These are phyloP conservation scores for Pterostichus madidus DNA, from an alignment of 2,888 invertebrate genomes.

Conservation along the genomic window DNA sequence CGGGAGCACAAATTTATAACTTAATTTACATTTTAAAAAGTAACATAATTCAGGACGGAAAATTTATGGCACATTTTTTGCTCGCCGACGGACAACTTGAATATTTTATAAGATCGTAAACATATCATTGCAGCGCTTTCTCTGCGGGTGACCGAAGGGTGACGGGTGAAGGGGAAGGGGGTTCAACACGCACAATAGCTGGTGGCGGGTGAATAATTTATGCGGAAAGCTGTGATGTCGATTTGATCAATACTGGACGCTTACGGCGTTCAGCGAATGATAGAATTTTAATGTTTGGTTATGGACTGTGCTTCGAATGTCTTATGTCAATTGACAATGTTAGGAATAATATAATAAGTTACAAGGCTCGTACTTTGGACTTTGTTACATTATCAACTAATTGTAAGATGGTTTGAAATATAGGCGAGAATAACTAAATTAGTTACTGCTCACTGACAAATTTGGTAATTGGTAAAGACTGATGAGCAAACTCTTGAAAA, in stretches of 20 bases:
- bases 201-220: conserved; percentile 52
- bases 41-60: conserved; percentile 39
- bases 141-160: neutral
- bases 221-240: conserved; percentile 39
- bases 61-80: conserved; percentile 50
- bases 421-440: too few relatives aligned
- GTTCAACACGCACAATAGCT: neutral
- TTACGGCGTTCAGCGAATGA: neutral
- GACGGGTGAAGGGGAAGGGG: neutral
- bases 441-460: too few relatives aligned
- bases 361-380: too few relatives aligned
- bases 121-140: conserved; percentile 12
- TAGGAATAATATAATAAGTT: too few relatives aligned
- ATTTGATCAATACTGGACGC: conserved; percentile 48
- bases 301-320: neutral
- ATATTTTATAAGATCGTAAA: conserved; percentile 49
- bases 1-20: conserved; percentile 43
- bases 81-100: conserved; percentile 28
- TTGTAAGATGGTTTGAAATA: too few relatives aligned
- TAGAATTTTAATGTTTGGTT: conserved; percentile 20
- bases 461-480: too few relatives aligned
- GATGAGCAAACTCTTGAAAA: too few relatives aligned
- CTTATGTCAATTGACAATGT: too few relatives aligned
- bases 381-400: too few relatives aligned
- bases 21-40: conserved; percentile 56